phyloP scores from a whole-genome alignment of 2,797 vertebrate genomes.

The Bucorvus abyssinicus region DNA sequence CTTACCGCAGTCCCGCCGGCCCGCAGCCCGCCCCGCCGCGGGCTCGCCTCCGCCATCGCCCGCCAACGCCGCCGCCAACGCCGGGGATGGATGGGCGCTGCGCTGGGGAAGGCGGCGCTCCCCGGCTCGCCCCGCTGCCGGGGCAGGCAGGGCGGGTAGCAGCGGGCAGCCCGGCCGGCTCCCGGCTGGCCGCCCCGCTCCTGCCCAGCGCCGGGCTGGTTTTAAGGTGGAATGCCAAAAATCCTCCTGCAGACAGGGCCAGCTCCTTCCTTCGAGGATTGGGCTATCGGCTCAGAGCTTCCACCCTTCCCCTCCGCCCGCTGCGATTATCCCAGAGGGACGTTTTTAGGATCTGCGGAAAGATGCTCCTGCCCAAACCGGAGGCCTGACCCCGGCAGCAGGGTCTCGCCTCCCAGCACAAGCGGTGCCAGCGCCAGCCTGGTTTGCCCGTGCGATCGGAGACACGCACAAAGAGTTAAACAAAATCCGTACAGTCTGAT shows the following conservation, averaged over 20 bases:
- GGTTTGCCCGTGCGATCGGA: background rate
- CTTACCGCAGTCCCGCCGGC: conserved; percentile 71
- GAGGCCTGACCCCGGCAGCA: background rate
- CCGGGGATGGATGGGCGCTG: no score
- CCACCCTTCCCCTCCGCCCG: background rate
- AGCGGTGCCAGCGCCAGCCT: accelerated
- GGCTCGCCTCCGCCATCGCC: conserved; percentile 81
- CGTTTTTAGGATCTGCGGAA: accelerated
- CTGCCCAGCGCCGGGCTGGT: background rate
- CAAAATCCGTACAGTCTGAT: background rate
- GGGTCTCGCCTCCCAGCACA: background rate
- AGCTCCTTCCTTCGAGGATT: background rate
- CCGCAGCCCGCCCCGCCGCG: conserved; percentile 78
- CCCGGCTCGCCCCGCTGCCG: background rate
- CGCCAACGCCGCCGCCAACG: background rate
- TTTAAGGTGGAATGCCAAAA: conserved; percentile 65
- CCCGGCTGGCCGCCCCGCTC: conserved; percentile 3
- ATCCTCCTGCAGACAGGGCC: background rate
- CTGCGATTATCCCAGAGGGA: background rate
- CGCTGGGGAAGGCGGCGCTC: background rate
- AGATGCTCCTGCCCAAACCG: background rate
- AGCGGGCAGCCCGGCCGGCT: background rate
- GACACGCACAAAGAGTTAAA: background rate
- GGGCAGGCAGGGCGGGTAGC: background rate
- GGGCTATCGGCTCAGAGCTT: background rate